Evolutionary conservation across 2,797 vertebrate genomes (phyloP).

Genomic region (Halcyon smyrnensis): DNA sequence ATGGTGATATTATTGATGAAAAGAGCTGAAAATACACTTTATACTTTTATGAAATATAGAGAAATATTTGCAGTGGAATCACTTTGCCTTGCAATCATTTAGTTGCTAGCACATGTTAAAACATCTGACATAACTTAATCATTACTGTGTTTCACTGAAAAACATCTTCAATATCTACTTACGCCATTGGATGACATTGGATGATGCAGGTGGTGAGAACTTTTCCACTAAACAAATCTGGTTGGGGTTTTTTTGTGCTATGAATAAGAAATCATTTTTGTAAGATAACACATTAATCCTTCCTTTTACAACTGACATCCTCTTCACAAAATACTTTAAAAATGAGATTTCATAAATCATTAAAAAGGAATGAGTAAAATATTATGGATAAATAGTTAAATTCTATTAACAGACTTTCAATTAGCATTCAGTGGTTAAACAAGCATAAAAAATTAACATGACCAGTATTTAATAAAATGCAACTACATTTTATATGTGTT

Average conservation of each 20-base stretch:
- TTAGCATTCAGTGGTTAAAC: background rate
- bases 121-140: background rate
- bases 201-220: background rate
- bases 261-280: background rate
- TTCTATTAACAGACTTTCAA: background rate
- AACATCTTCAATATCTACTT: background rate
- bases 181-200: background rate
- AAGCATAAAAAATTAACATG: background rate
- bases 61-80: background rate
- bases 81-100: background rate
- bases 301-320: background rate
- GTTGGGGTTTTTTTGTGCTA: background rate
- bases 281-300: constrained; percentile 25
- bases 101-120: background rate
- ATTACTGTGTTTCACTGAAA: background rate
- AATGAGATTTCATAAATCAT: background rate
- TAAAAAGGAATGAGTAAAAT: constrained; percentile 64
- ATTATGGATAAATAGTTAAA: background rate
- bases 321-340: background rate
- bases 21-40: background rate
- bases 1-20: background rate
- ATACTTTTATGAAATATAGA: background rate
- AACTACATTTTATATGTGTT: background rate
- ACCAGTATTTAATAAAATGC: background rate
- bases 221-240: background rate